These are phyloP conservation scores for Meandrusa payeni DNA, from an alignment of 2,888 invertebrate species.

Conservation along the genomic window DNA sequence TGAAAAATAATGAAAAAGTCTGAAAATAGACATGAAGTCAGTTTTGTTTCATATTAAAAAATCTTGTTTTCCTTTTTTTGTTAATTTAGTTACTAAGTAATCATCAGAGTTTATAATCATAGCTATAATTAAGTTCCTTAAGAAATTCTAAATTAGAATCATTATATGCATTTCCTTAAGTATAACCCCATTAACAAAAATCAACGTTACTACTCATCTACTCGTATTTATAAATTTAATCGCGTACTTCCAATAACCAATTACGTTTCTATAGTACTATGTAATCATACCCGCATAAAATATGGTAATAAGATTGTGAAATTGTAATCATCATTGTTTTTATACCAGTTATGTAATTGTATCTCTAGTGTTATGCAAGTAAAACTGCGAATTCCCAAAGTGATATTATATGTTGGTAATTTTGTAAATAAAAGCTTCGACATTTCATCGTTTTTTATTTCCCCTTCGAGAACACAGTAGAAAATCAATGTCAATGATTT, in stretches of 20 bases:
- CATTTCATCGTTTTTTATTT: conserved; percentile 58
- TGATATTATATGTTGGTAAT: conserved; percentile 80
- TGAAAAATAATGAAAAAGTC: too few species aligned
- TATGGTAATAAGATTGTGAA: conserved; percentile 43
- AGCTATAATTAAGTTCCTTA: conserved; percentile 19
- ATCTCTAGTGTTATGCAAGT: conserved; percentile 75
- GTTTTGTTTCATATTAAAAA: too few species aligned
- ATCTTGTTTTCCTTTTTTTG: too few species aligned
- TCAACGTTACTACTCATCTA: neutral
- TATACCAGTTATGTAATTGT: conserved; percentile 60
- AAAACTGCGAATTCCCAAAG: conserved; percentile 79
- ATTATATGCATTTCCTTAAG: too few species aligned
- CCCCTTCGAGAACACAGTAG: too few species aligned
- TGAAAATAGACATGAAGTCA: too few species aligned
- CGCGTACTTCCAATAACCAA: conserved; percentile 28
- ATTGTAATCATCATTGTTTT: conserved; percentile 71
- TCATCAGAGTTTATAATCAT: conserved; percentile 1
- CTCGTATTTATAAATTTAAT: conserved; percentile 9
- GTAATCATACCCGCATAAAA: conserved; percentile 9
- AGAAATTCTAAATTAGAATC: conserved; percentile 17
- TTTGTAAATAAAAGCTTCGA: conserved; percentile 81
- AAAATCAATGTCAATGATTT: too few species aligned
- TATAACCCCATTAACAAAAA: too few species aligned
- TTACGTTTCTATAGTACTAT: conserved; percentile 24
- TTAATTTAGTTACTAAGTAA: too few species aligned